These are phyloP conservation scores for Agriopis aurantiaria DNA, from an alignment of 2,888 invertebrate genomes.

Conservation along the genomic window DNA sequence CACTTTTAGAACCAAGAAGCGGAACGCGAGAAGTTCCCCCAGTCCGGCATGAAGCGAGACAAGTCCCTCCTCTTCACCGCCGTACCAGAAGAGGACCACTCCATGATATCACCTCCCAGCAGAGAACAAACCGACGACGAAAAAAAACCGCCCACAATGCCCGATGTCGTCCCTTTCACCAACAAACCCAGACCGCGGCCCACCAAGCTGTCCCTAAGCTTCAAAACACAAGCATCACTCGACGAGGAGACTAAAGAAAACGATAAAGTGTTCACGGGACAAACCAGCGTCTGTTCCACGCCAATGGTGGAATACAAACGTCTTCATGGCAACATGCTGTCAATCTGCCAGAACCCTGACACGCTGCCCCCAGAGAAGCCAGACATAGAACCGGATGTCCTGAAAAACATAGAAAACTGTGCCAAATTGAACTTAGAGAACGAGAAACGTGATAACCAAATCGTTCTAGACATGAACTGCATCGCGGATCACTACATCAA, in stretches of 20 bases:
- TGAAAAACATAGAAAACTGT: constrained; percentile 73
- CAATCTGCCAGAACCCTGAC: constrained; percentile 90
- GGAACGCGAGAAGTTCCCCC: constrained; percentile 78
- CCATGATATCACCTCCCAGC: constrained; percentile 80
- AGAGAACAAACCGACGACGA: constrained; percentile 53
- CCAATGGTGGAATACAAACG: constrained; percentile 92
- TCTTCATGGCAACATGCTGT: constrained; percentile 90
- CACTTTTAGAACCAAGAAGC: constrained; percentile 75
- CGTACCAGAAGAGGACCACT: constrained; percentile 92
- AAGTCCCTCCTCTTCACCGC: constrained; percentile 93
- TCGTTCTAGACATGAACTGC: constrained; percentile 73
- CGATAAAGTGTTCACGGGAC: constrained; percentile 87
- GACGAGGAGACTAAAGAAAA: constrained; percentile 86
- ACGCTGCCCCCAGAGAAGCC: constrained; percentile 83
- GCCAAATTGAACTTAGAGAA: constrained; percentile 66
- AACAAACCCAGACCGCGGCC: constrained; percentile 83
- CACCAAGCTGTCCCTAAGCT: constrained; percentile 85
- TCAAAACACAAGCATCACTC: constrained; percentile 85
- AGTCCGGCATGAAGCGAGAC: constrained; percentile 90
- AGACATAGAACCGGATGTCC: constrained; percentile 70
- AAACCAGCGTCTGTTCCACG: constrained; percentile 92
- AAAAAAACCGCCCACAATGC: constrained; percentile 71
- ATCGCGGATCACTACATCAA: constrained; percentile 82
- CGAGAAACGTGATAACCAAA: constrained; percentile 73
- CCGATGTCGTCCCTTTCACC: constrained; percentile 83